Base-by-base conservation (phyloP, 2,113 vertebrate species). In the Varanus komodoensis region DNA sequence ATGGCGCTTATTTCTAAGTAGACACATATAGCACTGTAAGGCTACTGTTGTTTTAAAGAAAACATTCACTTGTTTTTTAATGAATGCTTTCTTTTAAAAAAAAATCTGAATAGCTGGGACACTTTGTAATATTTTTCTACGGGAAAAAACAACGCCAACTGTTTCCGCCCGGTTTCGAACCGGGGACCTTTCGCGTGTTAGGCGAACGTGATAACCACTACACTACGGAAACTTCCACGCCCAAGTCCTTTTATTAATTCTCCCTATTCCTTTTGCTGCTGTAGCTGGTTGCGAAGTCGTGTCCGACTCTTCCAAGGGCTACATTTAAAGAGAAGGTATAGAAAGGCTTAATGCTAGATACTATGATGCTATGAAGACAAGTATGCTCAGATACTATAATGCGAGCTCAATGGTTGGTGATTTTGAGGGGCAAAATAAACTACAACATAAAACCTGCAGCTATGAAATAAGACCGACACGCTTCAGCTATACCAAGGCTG, bases 121-220 rank as follows among this genome's bases (percentile, higher is more conserved):
- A 6, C 1, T 21, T 38, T 44, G 6, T 19, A 77, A 17, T 44
- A 12, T 44, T 44, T 7, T 32, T 73, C 27, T 32, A 32, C 8
- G 32, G 29, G 69, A 71, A 32, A 32, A 71, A 34, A 77, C 11
- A 4, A 8, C 1, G 54, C 11, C 54, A 4, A 1, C 54, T 90
- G 89, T 90, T 90, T 90, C 89, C 75, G 89, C 89, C 89, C 84
- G 89, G 89, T 90, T 90, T 87, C 89, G 85, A 90, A 90, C 89
- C 89, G 89, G 85, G 89, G 89, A 90, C 89, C 89, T 90, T 90
- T 90, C 89, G 89, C 89, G 89, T 86, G 89, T 90, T 90, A 90
- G 89, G 89, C 89, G 84, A 90, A 87, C 89, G 89, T 90, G 89
- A 90, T 90, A 87, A 90, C 89, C 89, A 90, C 89, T 87, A 87